phyloP scores from a whole-genome alignment of 2,797 vertebrate species.

The Karalla daura region DNA sequence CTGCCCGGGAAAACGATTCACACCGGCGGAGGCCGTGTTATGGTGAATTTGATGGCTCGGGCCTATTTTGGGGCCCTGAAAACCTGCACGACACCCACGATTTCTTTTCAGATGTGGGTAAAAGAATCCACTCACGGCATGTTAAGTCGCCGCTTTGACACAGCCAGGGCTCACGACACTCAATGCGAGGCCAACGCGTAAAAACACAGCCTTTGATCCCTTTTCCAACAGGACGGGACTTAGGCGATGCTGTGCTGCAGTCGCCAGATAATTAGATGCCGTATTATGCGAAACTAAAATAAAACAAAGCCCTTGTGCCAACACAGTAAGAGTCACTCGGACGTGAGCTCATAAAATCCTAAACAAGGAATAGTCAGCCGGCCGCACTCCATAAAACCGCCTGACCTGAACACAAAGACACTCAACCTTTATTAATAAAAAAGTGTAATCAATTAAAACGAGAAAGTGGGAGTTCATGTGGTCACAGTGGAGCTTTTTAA shows the following conservation, averaged over 20 bases:
- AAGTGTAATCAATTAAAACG: slow-evolving; percentile 16
- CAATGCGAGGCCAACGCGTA: slow-evolving; percentile 15
- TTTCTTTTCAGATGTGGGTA: slow-evolving; percentile 23
- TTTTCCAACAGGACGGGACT: slow-evolving; percentile 14
- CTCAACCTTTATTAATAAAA: slow-evolving; percentile 24
- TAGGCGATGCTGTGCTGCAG: not conserved
- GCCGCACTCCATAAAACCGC: slow-evolving; percentile 18
- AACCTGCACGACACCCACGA: slow-evolving; percentile 4
- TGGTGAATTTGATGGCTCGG: too few relatives aligned
- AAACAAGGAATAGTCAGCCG: slow-evolving; percentile 1
- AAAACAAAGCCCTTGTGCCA: slow-evolving; percentile 29
- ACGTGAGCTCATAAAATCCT: slow-evolving; percentile 41
- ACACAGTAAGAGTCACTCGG: slow-evolving; percentile 26
- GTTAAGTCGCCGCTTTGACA: slow-evolving; percentile 46
- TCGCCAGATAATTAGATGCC: slow-evolving; percentile 30
- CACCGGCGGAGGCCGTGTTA: too few relatives aligned
- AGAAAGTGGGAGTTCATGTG: slow-evolving; percentile 25
- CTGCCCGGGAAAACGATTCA: too few relatives aligned
- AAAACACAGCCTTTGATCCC: slow-evolving; percentile 28
- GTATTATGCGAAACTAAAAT: slow-evolving; percentile 20
- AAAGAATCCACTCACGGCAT: slow-evolving; percentile 27
- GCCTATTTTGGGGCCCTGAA: slow-evolving; percentile 13
- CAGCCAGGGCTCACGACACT: slow-evolving; percentile 32
- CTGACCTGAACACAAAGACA: slow-evolving; percentile 31
- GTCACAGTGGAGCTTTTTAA: not conserved